Evolutionary conservation across 2,113 vertebrate species (phyloP), one percentile per base, ranked within the genome.

Genomic region (Pelobates fuscus): DNA sequence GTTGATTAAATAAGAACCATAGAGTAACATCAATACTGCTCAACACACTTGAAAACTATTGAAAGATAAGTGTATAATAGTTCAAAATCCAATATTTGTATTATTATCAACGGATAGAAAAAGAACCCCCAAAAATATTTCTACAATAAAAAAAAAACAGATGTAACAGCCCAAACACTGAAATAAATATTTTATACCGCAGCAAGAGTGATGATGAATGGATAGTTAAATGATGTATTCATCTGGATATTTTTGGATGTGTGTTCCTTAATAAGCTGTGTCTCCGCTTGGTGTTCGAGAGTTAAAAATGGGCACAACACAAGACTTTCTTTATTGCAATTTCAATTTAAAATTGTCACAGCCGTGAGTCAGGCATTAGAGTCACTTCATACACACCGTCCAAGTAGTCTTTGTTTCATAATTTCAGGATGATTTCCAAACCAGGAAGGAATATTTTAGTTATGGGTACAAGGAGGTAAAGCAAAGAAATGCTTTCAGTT

Each of bases 381-480:
- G 64, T 49, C 6, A 10, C 11, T 52, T 69, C 17, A 75, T 63
- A 79, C 69, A 64, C 77, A 41, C 26, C 71, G 8, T 64, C 46
- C 61, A 41, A 55, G 25, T 15, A 43, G 37, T 10, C 30, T 74
- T 81, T 82, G 57, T 67, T 77, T 67, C 69, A 23, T 78, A 12
- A 61, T 81, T 79, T 69, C 62, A 62, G 43, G 65, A 44, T 57
- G 78, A 24, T 7, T 73, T 71, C 73, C 64, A 72, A 46, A 77
- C 67, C 76, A 0, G 2, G 24, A 24, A 77, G 58, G 41, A 71
- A 37, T 70, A 75, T 32, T 70, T 62, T 70, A 73, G 37, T 70
- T 62, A 1, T 76, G 2, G 55, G 71, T 60, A 73, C 25, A 25
- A 11, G 37, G 52, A 82, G n/a, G 71, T 73, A 80, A 79, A 81